Conservation (phyloP, 2,888 invertebrate genomes). For the Epirrhoe alternata region DNA sequence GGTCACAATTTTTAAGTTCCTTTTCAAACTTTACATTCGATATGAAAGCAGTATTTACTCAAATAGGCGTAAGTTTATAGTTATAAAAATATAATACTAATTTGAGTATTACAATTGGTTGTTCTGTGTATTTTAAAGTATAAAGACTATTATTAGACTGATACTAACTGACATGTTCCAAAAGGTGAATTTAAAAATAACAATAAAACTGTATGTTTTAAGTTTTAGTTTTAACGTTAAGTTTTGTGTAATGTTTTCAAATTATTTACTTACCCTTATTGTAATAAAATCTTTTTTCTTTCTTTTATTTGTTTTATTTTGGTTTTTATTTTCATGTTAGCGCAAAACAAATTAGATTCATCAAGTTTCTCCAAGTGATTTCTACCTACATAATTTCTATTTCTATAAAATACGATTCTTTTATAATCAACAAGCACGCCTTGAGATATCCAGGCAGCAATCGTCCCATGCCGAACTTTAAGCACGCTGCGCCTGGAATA, state of each 20-base stretch:
- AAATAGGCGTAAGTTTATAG: neutral
- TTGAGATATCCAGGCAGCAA: neutral
- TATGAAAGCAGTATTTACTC: neutral
- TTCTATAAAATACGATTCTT: neutral
- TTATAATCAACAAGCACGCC: neutral
- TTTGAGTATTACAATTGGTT: constrained; percentile 30
- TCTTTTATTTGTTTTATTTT: constrained; percentile 33
- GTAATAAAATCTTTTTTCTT: constrained; percentile 42
- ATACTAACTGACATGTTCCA: constrained; percentile 41
- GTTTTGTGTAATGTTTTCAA: constrained; percentile 47
- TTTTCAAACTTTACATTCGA: neutral
- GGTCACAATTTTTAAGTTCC: constrained; percentile 3
- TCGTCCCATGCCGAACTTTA: neutral
- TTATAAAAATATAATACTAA: neutral
- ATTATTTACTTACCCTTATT: constrained; percentile 39
- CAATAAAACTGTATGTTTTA: constrained; percentile 28
- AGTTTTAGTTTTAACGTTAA: constrained; percentile 36
- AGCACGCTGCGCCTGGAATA: neutral
- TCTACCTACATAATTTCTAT: neutral
- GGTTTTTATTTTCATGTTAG: constrained; percentile 1
- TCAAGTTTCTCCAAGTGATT: neutral
- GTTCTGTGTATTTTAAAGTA: constrained; percentile 22
- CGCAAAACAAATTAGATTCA: too few relatives aligned
- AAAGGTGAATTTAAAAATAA: constrained; percentile 36
- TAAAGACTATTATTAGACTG: constrained; percentile 33